phyloP scores from a whole-genome alignment of 2,888 invertebrate species.

The Tineola bisselliella region DNA sequence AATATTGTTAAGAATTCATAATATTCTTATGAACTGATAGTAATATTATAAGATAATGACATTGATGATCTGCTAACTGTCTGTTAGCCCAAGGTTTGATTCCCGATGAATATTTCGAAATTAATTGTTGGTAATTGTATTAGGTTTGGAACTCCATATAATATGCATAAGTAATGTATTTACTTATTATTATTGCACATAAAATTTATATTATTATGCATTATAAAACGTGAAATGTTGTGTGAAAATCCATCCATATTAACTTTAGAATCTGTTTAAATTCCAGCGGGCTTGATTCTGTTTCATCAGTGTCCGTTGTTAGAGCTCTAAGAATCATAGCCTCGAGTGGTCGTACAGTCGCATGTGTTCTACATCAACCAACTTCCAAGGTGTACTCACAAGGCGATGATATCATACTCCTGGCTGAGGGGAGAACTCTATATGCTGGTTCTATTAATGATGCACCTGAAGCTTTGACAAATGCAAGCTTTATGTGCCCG shows the following conservation, averaged over 20 bases:
- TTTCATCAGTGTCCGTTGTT: conserved; percentile 75
- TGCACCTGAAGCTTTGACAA: conserved; percentile 67
- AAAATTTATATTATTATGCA: too few relatives aligned
- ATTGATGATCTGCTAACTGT: too few relatives aligned
- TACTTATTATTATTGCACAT: too few relatives aligned
- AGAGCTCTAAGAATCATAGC: conserved; percentile 71
- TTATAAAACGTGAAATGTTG: too few relatives aligned
- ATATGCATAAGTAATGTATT: too few relatives aligned
- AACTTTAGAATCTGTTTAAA: too few relatives aligned
- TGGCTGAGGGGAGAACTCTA: conserved; percentile 73
- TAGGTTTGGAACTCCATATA: too few relatives aligned
- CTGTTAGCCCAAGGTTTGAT: too few relatives aligned
- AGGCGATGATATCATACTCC: conserved; percentile 77
- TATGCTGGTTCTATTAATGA: conserved; percentile 73
- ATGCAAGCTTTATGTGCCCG: conserved; percentile 73
- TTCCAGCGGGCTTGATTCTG: conserved; percentile 68
- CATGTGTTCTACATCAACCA: conserved; percentile 83
- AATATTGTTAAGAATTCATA: background rate
- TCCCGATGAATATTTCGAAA: too few relatives aligned
- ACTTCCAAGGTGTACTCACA: conserved; percentile 77
- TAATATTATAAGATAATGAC: too few relatives aligned
- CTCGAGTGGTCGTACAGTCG: conserved; percentile 72
- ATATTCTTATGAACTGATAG: background rate
- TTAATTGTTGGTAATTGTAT: too few relatives aligned
- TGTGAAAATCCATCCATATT: too few relatives aligned